Evolutionary conservation across 2,888 invertebrate genomes (phyloP).

Genomic region (Carabus problematicus): DNA sequence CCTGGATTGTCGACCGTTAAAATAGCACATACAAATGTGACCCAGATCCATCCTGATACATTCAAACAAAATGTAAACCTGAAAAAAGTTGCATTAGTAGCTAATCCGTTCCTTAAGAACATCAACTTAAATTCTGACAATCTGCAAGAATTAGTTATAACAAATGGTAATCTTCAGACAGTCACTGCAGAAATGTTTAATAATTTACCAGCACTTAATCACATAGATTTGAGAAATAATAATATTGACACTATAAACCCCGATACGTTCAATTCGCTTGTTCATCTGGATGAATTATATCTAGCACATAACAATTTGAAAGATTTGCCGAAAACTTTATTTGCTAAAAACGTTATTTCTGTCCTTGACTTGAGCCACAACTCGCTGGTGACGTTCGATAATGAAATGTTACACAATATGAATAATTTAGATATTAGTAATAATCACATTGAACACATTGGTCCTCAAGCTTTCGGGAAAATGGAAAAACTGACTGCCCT

Average conservation of each 20-base stretch:
- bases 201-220: slow-evolving; percentile 67
- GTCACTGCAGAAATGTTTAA: slow-evolving; percentile 70
- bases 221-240: slow-evolving; percentile 74
- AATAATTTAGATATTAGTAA: slow-evolving; percentile 73
- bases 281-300: slow-evolving; percentile 74
- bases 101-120: slow-evolving; percentile 70
- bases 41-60: slow-evolving; percentile 71
- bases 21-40: slow-evolving; percentile 72
- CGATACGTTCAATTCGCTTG: slow-evolving; percentile 67
- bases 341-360: slow-evolving; percentile 66
- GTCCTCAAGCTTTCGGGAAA: slow-evolving; percentile 72
- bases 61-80: slow-evolving; percentile 73
- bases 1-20: slow-evolving; percentile 72
- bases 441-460: slow-evolving; percentile 73
- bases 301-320: slow-evolving; percentile 74
- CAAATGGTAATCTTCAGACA: slow-evolving; percentile 71
- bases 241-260: slow-evolving; percentile 67
- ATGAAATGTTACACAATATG: slow-evolving; percentile 55
- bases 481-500: slow-evolving; percentile 72
- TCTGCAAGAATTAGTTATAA: slow-evolving; percentile 72
- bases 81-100: slow-evolving; percentile 70
- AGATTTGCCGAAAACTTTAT: slow-evolving; percentile 68
- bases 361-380: slow-evolving; percentile 75
- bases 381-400: slow-evolving; percentile 68
- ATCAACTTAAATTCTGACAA: slow-evolving; percentile 53